Evolutionary conservation across 2,888 invertebrate species (phyloP).

Genomic region (Archaeoteleia sp.): DNA sequence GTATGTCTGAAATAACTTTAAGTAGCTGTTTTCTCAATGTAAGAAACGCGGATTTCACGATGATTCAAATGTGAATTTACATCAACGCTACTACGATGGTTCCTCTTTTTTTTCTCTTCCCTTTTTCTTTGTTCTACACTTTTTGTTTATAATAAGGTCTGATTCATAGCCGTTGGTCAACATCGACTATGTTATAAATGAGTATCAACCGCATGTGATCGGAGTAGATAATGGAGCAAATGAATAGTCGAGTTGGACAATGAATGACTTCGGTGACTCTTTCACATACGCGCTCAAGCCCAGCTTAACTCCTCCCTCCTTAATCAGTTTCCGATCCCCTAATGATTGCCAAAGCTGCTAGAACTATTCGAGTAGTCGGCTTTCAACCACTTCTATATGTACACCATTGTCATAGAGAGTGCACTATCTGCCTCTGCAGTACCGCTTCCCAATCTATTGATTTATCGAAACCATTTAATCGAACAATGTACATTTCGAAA

Average conservation of each 20-base stretch:
- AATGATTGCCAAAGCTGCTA: constrained; percentile 68
- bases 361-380: constrained; percentile 56
- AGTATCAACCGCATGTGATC: constrained; percentile 71
- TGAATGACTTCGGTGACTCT: constrained; percentile 70
- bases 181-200: constrained; percentile 68
- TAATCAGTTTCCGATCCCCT: constrained; percentile 72
- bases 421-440: constrained; percentile 22
- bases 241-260: constrained; percentile 69
- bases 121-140: too few relatives aligned
- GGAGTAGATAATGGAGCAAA: constrained; percentile 69
- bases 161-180: constrained; percentile 26
- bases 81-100: too few relatives aligned
- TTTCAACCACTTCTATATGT: constrained; percentile 46
- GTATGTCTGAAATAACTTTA: too few relatives aligned
- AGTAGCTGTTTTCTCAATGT: too few relatives aligned
- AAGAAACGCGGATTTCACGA: too few relatives aligned
- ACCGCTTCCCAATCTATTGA: constrained; percentile 41
- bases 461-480: constrained; percentile 43
- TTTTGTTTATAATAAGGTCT: constrained; percentile 38
- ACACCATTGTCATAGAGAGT: constrained; percentile 10
- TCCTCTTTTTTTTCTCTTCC: too few relatives aligned
- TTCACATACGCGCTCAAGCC: constrained; percentile 60
- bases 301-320: constrained; percentile 62
- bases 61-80: too few relatives aligned
- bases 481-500: constrained; percentile 43